These are phyloP conservation scores for Cercocebus atys DNA, from an alignment of 2,113 vertebrate genomes.

Conservation along the genomic window DNA sequence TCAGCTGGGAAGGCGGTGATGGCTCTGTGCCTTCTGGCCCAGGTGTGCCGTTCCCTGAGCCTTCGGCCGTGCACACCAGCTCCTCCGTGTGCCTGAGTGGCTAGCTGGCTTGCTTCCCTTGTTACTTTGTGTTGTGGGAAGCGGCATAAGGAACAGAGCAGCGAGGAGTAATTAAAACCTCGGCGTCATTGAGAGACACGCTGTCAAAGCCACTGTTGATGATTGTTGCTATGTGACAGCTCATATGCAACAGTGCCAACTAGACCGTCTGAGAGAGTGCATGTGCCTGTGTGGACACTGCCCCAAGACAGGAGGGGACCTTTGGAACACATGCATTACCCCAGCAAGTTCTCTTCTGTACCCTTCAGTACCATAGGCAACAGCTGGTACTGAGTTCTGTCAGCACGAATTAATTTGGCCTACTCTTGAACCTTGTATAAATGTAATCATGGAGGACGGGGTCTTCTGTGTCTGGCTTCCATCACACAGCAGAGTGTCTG, in stretches of 20 bases:
- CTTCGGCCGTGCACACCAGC: neutral
- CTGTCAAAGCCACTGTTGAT: neutral
- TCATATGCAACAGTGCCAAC: neutral
- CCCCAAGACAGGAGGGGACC: neutral
- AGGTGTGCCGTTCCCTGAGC: neutral
- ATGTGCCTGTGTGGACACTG: no score
- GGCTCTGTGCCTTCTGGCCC: neutral
- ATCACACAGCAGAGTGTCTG: rapidly evolving
- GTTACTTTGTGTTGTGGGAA: neutral
- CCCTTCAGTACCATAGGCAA: neutral
- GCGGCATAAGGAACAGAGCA: neutral
- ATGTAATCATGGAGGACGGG: neutral
- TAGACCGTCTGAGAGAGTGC: neutral
- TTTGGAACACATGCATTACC: neutral
- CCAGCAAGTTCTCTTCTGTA: neutral
- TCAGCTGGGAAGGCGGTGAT: neutral
- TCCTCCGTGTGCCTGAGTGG: neutral
- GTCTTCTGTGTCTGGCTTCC: neutral
- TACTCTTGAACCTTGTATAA: neutral
- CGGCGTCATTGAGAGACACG: rapidly evolving
- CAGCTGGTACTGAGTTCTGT: neutral
- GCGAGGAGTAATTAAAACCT: neutral
- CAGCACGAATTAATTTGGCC: neutral
- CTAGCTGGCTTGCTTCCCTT: neutral
- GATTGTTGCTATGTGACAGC: neutral